These are phyloP conservation scores for Molossus molossus DNA, from an alignment of 2,797 vertebrate genomes.

Conservation along the genomic window DNA sequence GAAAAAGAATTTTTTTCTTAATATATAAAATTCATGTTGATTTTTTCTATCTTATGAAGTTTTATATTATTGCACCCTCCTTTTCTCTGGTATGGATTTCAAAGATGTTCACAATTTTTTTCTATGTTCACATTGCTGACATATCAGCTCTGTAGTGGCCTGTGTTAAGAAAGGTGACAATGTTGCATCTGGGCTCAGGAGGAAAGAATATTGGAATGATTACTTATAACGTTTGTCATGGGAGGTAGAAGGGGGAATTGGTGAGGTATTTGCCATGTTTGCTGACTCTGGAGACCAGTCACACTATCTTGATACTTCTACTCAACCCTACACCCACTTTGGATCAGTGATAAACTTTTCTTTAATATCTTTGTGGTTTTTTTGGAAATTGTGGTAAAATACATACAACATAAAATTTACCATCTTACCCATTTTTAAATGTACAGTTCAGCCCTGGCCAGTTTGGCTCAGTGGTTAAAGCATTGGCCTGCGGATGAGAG, in stretches of 20 bases:
- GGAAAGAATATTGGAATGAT: not conserved
- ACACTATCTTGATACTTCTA: not conserved
- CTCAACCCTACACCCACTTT: not conserved
- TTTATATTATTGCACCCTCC: not conserved
- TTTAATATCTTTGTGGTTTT: not conserved
- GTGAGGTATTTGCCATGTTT: not conserved
- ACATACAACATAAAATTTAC: not conserved
- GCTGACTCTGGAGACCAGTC: not conserved
- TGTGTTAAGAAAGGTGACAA: not conserved
- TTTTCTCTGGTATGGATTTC: slow-evolving; percentile 5
- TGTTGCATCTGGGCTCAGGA: not conserved
- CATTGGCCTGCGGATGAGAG: too few species aligned
- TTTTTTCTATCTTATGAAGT: not conserved
- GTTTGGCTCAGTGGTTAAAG: too few species aligned
- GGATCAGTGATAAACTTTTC: not conserved
- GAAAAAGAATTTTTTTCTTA: slow-evolving; percentile 39
- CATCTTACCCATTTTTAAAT: not conserved
- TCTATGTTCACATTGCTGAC: not conserved
- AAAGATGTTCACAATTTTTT: not conserved
- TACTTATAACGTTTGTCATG: not conserved
- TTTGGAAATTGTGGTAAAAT: not conserved
- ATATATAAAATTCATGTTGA: not conserved
- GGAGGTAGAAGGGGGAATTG: not conserved
- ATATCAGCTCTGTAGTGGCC: not conserved
- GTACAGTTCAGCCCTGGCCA: not conserved